Conservation (phyloP, 2,113 vertebrate species). For the Bothrops jararaca region DNA sequence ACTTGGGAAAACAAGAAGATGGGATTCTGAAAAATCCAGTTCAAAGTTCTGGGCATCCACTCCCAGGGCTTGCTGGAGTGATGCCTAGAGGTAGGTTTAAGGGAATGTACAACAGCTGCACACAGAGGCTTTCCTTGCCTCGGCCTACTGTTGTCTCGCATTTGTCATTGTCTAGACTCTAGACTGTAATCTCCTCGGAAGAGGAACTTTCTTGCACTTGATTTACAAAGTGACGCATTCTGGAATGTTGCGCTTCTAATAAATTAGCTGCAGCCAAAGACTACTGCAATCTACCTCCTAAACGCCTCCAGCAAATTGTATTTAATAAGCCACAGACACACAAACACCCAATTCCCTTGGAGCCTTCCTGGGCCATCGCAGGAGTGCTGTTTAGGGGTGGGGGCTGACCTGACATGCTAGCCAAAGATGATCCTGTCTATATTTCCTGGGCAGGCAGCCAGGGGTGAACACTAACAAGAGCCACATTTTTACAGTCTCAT, state of each 20-base stretch:
- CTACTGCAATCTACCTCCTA: neutral
- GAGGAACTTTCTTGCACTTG: neutral
- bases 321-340: neutral
- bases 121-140: neutral
- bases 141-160: neutral
- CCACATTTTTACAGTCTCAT: neutral
- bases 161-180: neutral
- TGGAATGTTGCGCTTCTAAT: neutral
- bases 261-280: neutral
- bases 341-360: neutral
- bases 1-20: neutral
- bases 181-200: neutral
- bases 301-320: neutral
- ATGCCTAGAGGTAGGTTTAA: neutral
- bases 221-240: neutral
- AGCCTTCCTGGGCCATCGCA: neutral
- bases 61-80: neutral
- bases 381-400: neutral
- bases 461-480: neutral
- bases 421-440: neutral
- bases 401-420: neutral
- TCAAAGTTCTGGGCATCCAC: neutral
- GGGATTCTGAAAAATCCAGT: neutral
- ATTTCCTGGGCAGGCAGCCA: neutral
- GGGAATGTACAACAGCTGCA: neutral